Evolutionary conservation across 2,888 invertebrate genomes (phyloP).

Genomic region (Nomada flava): DNA sequence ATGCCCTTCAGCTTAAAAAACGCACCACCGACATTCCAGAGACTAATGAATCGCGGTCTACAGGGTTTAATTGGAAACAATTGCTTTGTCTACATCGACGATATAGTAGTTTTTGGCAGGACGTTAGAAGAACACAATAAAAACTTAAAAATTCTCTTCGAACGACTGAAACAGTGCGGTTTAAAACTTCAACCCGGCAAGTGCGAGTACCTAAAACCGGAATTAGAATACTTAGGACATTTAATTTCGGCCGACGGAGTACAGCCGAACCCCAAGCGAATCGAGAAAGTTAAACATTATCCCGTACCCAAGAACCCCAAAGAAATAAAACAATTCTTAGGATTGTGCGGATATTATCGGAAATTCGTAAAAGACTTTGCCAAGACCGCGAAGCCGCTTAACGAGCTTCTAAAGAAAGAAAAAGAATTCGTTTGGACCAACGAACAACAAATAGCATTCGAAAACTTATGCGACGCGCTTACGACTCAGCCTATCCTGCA

Average conservation of each 20-base stretch:
- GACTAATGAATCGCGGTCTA: slow-evolving; percentile 25
- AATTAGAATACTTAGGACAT: slow-evolving; percentile 28
- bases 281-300: slow-evolving; percentile 14
- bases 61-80: slow-evolving; percentile 4
- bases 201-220: slow-evolving; percentile 19
- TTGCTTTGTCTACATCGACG: slow-evolving; percentile 15
- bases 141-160: slow-evolving; percentile 9
- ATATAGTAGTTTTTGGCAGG: slow-evolving; percentile 4
- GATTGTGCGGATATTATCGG: slow-evolving; percentile 23
- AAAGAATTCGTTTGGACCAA: slow-evolving; percentile 6
- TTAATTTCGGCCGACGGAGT: slow-evolving; percentile 16
- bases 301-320: slow-evolving; percentile 17
- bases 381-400: slow-evolving; percentile 23
- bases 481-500: slow-evolving; percentile 22
- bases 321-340: slow-evolving; percentile 24
- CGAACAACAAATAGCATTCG: slow-evolving; percentile 20
- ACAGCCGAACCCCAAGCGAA: neutral
- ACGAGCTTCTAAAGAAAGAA: slow-evolving; percentile 11
- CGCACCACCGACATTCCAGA: slow-evolving; percentile 14
- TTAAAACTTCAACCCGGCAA: slow-evolving; percentile 35
- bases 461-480: slow-evolving; percentile 6
- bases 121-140: slow-evolving; percentile 33
- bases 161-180: slow-evolving; percentile 5
- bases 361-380: slow-evolving; percentile 38
- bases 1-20: slow-evolving; percentile 31